These are phyloP conservation scores for Enteromius viviparus DNA, from an alignment of 2,797 vertebrate species.

Conservation along the genomic window DNA sequence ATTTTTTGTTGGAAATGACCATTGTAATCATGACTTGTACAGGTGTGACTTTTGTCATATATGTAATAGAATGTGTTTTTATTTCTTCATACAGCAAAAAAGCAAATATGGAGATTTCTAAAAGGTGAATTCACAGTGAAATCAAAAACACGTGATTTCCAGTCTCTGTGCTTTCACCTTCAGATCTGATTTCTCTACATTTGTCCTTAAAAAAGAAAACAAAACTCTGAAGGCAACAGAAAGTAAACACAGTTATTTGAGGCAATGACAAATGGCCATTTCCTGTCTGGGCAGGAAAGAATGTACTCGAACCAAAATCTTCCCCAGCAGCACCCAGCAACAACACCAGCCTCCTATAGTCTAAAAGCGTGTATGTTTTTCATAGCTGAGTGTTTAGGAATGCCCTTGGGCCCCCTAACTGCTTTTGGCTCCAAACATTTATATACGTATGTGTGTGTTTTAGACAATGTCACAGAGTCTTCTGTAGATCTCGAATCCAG, in stretches of 20 bases:
- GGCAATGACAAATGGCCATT: constrained; percentile 66
- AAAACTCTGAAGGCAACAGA: constrained; percentile 52
- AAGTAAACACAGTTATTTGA: constrained; percentile 72
- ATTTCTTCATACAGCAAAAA: background rate
- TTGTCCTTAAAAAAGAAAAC: constrained; percentile 12
- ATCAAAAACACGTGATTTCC: background rate
- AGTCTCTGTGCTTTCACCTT: background rate
- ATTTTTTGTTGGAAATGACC: background rate
- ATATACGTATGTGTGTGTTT: constrained; percentile 24
- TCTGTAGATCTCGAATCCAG: background rate
- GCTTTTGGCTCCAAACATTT: background rate
- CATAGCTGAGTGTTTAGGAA: constrained; percentile 25
- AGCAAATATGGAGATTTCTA: background rate
- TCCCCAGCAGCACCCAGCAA: constrained; percentile 28
- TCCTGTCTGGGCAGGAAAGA: constrained; percentile 64
- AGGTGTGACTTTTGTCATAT: background rate
- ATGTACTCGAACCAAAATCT: constrained; percentile 43
- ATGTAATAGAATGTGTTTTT: background rate
- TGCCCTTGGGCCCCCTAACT: background rate
- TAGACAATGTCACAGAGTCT: background rate
- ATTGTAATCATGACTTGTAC: background rate
- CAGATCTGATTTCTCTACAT: background rate
- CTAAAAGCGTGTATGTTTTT: constrained; percentile 14
- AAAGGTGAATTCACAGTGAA: background rate
- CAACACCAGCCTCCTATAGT: background rate